Evolutionary conservation across 1,140 invertebrate species (phyloP).

Genomic region (Cheumatopsyche charites): DNA sequence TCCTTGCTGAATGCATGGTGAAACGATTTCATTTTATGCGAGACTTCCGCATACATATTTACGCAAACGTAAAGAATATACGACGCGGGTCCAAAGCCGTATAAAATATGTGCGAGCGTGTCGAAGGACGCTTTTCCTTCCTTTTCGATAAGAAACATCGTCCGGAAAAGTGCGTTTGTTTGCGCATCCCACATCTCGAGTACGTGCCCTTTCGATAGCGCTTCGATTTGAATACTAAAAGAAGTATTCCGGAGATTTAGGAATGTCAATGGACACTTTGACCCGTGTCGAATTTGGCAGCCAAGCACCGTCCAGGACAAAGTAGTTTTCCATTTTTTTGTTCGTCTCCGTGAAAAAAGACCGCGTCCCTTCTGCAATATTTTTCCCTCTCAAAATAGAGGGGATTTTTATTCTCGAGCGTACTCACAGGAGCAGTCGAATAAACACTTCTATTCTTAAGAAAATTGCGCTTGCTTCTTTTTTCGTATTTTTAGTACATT

Average conservation of each 20-base stretch:
- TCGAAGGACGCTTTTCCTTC: slow-evolving; percentile 9
- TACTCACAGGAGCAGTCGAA: slow-evolving; percentile 11
- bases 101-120: not conserved
- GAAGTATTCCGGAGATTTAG: slow-evolving; percentile 39
- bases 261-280: slow-evolving; percentile 45
- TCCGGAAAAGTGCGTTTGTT: slow-evolving; percentile 39
- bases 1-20: slow-evolving; percentile 16
- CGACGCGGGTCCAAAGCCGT: not conserved
- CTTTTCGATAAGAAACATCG: slow-evolving; percentile 26
- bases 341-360: slow-evolving; percentile 12
- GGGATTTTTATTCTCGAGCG: slow-evolving; percentile 12
- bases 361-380: slow-evolving; percentile 3
- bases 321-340: slow-evolving; percentile 23
- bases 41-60: slow-evolving; percentile 29
- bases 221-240: slow-evolving; percentile 46
- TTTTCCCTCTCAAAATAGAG: not conserved
- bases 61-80: not conserved
- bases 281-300: slow-evolving; percentile 40
- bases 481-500: not conserved
- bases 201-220: slow-evolving; percentile 34
- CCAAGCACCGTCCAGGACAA: slow-evolving; percentile 26
- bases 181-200: slow-evolving; percentile 30
- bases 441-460: slow-evolving; percentile 24
- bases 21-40: slow-evolving; percentile 28
- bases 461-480: not conserved